phyloP scores from a whole-genome alignment of 2,113 vertebrate species.

The Ptilonorhynchus violaceus region DNA sequence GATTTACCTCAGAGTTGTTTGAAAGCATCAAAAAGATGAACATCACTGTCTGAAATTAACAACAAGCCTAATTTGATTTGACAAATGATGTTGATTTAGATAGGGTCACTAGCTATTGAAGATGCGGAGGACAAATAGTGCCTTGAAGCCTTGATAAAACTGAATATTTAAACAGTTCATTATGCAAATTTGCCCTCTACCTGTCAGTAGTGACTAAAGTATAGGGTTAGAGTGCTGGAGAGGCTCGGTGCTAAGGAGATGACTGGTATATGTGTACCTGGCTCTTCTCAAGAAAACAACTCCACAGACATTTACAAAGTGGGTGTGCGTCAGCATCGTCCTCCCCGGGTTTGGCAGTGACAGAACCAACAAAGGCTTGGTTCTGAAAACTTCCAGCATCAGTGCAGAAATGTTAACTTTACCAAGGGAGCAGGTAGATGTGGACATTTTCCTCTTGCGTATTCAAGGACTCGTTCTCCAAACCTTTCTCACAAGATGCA shows the following conservation, averaged over 20 bases:
- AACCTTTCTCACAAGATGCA: background rate
- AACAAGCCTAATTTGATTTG: constrained; percentile 86
- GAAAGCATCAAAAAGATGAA: constrained; percentile 80
- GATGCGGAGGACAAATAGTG: constrained; percentile 72
- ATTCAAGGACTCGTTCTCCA: background rate
- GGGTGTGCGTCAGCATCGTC: background rate
- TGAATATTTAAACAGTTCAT: constrained; percentile 79
- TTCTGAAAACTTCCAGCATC: background rate
- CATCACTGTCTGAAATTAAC: constrained; percentile 81
- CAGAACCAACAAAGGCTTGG: constrained; percentile 1
- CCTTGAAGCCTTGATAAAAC: constrained; percentile 81
- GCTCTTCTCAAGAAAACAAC: background rate
- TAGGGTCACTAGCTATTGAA: constrained; percentile 80
- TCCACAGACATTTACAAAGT: constrained; percentile 18
- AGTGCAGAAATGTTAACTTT: background rate
- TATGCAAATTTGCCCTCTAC: constrained; percentile 85
- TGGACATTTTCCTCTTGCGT: background rate
- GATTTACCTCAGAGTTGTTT: constrained; percentile 76
- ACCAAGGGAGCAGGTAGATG: background rate
- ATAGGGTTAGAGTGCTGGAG: constrained; percentile 40
- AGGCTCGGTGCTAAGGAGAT: constrained; percentile 2
- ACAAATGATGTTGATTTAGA: constrained; percentile 84
- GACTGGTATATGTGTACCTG: constrained; percentile 19
- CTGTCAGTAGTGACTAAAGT: constrained; percentile 70
- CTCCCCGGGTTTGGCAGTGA: background rate